Evolutionary conservation across 2,113 vertebrate genomes (phyloP), one percentile per base, ranked within the genome.

Genomic region (Epinephelus lanceolatus): DNA sequence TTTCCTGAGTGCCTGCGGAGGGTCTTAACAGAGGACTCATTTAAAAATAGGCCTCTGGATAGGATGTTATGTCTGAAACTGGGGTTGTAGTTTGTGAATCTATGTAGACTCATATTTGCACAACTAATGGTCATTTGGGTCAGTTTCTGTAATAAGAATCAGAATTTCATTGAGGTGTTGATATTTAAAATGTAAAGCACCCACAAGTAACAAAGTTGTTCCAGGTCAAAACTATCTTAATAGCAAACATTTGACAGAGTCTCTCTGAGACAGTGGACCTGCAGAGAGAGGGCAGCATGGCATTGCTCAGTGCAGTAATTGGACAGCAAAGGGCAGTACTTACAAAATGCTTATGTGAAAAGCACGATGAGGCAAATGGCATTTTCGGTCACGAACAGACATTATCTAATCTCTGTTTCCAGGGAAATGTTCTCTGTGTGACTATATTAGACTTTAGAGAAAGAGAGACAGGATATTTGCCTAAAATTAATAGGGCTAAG

Each of bases 1-100:
- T 19, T 11, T 11, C n/a, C 59, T 61, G 73, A 76, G 45, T 27
- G 60, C 65, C 61, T 42, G 52, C 75, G 27, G 88, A 78, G 70
- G 42, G 15, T 82, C 30, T 51, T 17, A 40, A 2, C 51, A 4
- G 47, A 69, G 42, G 33, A 53, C 33, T 60, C 33, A 14, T 40
- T 71, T 60, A 21, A 73, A 76, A 81, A 75, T 45, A 52, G 47
- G 30, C 60, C 63, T 25, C 23, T 53, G 9, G 6, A 13, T 2
- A 23, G 21, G 6, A 17, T 52, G 40, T 72, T 18, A 57, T 42
- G 11, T 67, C 8, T 72, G 15, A 63, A 47, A 13, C 4, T 51
- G 23, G 2, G 2, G 56, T 27, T 15, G 1, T 14, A 27, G 17
- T 30, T 6, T 61, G 23, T 27, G 49, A 60, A 75, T 18, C 11